Evolutionary conservation across 2,113 vertebrate species (phyloP), one percentile per base, ranked within the genome.

Genomic region (Platysteira castanea): DNA sequence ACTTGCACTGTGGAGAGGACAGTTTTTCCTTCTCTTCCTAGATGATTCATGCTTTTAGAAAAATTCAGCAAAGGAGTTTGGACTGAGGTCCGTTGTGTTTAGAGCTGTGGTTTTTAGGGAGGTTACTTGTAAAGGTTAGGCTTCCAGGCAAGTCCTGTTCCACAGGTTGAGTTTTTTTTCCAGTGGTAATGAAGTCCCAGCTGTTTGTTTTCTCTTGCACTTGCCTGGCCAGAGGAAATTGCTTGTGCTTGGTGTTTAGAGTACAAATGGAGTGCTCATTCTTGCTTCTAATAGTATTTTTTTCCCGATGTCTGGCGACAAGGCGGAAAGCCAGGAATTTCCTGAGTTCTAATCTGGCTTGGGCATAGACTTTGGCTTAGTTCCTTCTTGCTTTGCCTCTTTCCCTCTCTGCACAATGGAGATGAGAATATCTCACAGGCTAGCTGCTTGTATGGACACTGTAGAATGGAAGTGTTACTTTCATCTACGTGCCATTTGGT

Each of bases 271-370:
- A 50, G 26, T 37, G 23, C 50, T 88, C 1, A 0, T 90, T 90
- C 80, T 86, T 94, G 63, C 79, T 92, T 54, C 27, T 80, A 63
- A 47, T 39, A 42, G 50, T 42, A 16, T 1, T 57, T 91, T 68
- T 96, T 76, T 83, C 68, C 81, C 75, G 84, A 78, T 82, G 56
- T 75, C 90, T 92, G 84, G 75, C 56, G 35, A 80, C 77, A 20
- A 52, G 84, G 63, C 5, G 23, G 91, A 90, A 95, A 91, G 89
- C 91, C 91, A 85, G 93, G 95, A 80, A 87, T 94, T 96, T 96
- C 95, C 95, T 86, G 87, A 88, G 63, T 56, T 96, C 82, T 96
- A 88, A 95, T 94, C 96, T 97, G 94, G 63, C 8, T 94, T 95
- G 61, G 78, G 75, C 75, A 65, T 73, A 65, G 70, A 37, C 11